phyloP scores from a whole-genome alignment of 2,888 invertebrate species.

The Hirtodrosophila confusa region DNA sequence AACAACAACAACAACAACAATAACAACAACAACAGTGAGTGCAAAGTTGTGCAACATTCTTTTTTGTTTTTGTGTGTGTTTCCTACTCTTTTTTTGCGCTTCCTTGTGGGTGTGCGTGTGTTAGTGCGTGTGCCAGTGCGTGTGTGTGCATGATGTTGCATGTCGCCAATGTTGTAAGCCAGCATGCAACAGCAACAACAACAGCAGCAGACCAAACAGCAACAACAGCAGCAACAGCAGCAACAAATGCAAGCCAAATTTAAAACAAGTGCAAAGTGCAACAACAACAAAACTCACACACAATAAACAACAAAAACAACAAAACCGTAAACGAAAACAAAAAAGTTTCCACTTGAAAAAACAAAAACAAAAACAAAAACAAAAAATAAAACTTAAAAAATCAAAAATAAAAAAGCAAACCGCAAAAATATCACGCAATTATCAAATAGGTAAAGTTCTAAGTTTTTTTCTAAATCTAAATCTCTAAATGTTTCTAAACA shows the following conservation, averaged over 20 bases:
- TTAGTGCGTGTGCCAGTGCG: slow-evolving; percentile 10
- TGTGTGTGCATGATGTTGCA: slow-evolving; percentile 28
- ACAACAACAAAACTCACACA: slow-evolving; percentile 1
- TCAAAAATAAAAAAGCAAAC: slow-evolving; percentile 16
- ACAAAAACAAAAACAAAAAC: slow-evolving; percentile 4
- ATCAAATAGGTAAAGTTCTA: slow-evolving; percentile 73
- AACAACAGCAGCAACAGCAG: slow-evolving; percentile 9
- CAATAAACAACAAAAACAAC: slow-evolving; percentile 4
- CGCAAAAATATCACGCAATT: slow-evolving; percentile 45
- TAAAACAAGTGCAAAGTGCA: slow-evolving; percentile 24
- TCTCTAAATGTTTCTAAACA: slow-evolving; percentile 25
- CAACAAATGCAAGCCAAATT: slow-evolving; percentile 21
- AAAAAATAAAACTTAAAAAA: neutral
- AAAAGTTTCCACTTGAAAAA: neutral
- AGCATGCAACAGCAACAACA: slow-evolving; percentile 13
- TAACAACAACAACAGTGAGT: neutral
- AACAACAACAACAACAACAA: neutral
- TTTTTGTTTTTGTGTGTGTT: slow-evolving; percentile 19
- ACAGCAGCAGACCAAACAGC: slow-evolving; percentile 9
- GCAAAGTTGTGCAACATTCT: neutral
- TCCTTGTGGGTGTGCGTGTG: slow-evolving; percentile 2
- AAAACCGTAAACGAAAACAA: slow-evolving; percentile 3
- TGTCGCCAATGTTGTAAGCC: neutral
- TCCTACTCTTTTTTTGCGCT: slow-evolving; percentile 16
- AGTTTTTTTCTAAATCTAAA: slow-evolving; percentile 57